Evolutionary conservation across 1,140 invertebrate genomes (phyloP).

Genomic region (Bombus confusus): DNA sequence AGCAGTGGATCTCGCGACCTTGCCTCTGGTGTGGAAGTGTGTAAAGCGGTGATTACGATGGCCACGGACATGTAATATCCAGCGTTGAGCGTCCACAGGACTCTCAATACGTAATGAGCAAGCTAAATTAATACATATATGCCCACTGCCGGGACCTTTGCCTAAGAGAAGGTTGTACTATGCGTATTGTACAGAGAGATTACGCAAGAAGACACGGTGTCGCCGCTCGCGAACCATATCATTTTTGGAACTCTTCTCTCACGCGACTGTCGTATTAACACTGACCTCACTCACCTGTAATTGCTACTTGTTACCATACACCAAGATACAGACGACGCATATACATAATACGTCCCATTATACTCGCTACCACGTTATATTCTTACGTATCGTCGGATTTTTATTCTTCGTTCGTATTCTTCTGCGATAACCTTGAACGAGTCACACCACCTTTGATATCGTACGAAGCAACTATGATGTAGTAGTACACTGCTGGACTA

Average conservation of each 20-base stretch:
- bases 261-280: constrained; percentile 81
- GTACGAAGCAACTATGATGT: not conserved
- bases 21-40: constrained; percentile 54
- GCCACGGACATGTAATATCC: constrained; percentile 61
- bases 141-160: constrained; percentile 62
- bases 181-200: constrained; percentile 72
- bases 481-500: too few species aligned
- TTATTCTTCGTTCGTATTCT: constrained; percentile 28
- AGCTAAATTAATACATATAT: constrained; percentile 74
- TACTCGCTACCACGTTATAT: constrained; percentile 40
- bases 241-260: constrained; percentile 81
- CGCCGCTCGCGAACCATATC: constrained; percentile 74
- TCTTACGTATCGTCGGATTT: constrained; percentile 56
- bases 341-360: constrained; percentile 69
- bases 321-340: constrained; percentile 63
- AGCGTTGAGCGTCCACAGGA: constrained; percentile 33
- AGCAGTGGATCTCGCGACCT: constrained; percentile 55
- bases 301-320: constrained; percentile 74
- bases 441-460: not conserved
- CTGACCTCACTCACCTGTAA: constrained; percentile 82
- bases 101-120: constrained; percentile 73
- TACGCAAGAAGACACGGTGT: constrained; percentile 75
- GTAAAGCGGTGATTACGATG: constrained; percentile 68
- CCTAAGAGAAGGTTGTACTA: constrained; percentile 57
- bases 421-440: constrained; percentile 9